Evolutionary conservation across 1,140 invertebrate genomes (phyloP).

Genomic region (Euschistus heros): DNA sequence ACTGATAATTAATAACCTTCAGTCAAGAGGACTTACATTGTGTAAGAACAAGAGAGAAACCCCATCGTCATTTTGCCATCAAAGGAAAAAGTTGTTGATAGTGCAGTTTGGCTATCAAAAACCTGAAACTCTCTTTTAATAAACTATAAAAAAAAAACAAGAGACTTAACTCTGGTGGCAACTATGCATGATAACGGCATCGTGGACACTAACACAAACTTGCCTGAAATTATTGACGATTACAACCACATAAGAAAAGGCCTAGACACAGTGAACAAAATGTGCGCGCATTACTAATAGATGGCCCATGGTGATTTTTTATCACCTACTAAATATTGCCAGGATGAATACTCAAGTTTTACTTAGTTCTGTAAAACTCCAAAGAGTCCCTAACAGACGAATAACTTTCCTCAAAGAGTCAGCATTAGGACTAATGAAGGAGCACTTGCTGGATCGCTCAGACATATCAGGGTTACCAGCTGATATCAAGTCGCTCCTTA

Average conservation of each 20-base stretch:
- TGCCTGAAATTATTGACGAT: not conserved
- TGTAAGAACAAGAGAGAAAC: not conserved
- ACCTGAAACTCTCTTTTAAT: too few species aligned
- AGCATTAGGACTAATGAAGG: too few species aligned
- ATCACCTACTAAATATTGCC: not conserved
- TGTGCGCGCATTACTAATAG: not conserved
- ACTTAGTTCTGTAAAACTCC: not conserved
- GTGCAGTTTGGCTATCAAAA: not conserved
- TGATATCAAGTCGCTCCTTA: too few species aligned
- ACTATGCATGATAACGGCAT: not conserved
- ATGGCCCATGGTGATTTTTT: not conserved
- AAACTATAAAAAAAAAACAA: not conserved
- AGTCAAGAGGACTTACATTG: not conserved
- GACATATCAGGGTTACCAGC: too few species aligned
- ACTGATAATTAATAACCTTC: not conserved
- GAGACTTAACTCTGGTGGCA: not conserved
- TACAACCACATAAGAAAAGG: not conserved
- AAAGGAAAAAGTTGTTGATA: not conserved
- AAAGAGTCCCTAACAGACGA: constrained; percentile 6
- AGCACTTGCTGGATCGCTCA: too few species aligned
- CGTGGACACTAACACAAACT: not conserved
- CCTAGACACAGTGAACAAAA: not conserved
- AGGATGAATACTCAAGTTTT: not conserved
- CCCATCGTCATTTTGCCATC: not conserved
- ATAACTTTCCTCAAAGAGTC: too few species aligned